Evolutionary conservation across 2,797 vertebrate genomes (phyloP).

Genomic region (Coilia nasus): DNA sequence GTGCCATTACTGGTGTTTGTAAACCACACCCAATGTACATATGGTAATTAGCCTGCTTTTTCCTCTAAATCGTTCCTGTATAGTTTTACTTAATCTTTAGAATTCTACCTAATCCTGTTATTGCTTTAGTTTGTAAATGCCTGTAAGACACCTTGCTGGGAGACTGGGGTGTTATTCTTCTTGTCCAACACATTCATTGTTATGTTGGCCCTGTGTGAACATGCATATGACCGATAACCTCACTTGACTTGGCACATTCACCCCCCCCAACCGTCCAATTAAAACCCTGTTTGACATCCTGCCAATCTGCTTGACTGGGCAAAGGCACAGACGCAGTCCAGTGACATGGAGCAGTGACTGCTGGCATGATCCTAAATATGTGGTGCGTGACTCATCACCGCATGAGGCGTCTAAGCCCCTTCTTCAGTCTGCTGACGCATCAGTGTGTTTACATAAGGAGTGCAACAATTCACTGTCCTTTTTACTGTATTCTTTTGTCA

Average conservation of each 20-base stretch:
- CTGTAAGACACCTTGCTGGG: too few species aligned
- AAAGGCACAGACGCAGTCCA: background rate
- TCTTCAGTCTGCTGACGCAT: background rate
- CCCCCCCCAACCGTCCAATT: background rate
- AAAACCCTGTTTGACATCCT: background rate
- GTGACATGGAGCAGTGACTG: background rate
- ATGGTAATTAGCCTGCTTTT: too few species aligned
- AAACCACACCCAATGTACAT: too few species aligned
- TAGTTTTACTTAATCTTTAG: too few species aligned
- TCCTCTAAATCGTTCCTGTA: too few species aligned
- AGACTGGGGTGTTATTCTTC: too few species aligned
- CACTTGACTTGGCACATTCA: background rate
- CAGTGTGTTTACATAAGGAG: conserved; percentile 10
- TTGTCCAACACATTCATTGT: too few species aligned
- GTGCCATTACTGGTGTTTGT: too few species aligned
- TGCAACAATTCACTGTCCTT: background rate
- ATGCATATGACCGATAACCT: too few species aligned
- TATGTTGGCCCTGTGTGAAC: too few species aligned
- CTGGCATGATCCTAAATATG: background rate
- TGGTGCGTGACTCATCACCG: background rate
- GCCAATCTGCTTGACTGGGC: background rate
- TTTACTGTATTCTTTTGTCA: background rate
- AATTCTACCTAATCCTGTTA: too few species aligned
- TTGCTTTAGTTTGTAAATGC: too few species aligned
- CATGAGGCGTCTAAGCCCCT: background rate